These are phyloP conservation scores for Cyrtorhinus lividipennis DNA, from an alignment of 1,140 invertebrate genomes.

Conservation along the genomic window DNA sequence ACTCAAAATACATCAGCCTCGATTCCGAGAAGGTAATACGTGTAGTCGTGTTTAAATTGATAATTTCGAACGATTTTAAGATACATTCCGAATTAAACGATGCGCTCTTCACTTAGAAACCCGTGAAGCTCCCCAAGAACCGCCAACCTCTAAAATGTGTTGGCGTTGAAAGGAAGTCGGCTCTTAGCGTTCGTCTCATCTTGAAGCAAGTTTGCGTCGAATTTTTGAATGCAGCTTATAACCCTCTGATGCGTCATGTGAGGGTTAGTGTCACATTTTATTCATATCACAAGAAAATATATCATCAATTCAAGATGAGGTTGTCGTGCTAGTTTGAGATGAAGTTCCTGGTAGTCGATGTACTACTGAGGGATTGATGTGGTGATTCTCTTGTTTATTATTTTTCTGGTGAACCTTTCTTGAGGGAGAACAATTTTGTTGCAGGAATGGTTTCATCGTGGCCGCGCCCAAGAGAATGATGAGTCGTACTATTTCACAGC, in stretches of 20 bases:
- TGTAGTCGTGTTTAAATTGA: too few relatives aligned
- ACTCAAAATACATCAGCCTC: conserved; percentile 59
- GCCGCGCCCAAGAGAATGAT: conserved; percentile 53
- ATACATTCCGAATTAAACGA: too few relatives aligned
- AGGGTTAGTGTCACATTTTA: conserved; percentile 33
- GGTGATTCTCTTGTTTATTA: too few relatives aligned
- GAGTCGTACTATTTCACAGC: conserved; percentile 90
- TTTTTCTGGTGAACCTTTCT: too few relatives aligned
- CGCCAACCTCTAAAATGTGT: conserved; percentile 41
- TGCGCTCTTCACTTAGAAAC: conserved; percentile 8
- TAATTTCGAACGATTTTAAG: background rate
- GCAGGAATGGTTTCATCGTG: conserved; percentile 44
- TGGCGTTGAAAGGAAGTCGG: conserved; percentile 48
- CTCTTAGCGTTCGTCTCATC: conserved; percentile 65
- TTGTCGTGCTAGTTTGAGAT: too few relatives aligned
- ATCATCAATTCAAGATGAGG: too few relatives aligned
- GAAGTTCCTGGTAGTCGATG: too few relatives aligned
- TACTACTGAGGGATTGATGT: too few relatives aligned
- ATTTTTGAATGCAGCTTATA: conserved; percentile 83
- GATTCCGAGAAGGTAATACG: conserved; percentile 47
- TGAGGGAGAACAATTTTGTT: too few relatives aligned
- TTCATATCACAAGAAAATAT: too few relatives aligned
- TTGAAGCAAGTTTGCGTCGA: conserved; percentile 89
- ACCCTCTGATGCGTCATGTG: conserved; percentile 71
- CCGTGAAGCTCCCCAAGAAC: conserved; percentile 42